Base-by-base conservation (phyloP, 2,888 invertebrate species). In the Orthonevra nobilis region DNA sequence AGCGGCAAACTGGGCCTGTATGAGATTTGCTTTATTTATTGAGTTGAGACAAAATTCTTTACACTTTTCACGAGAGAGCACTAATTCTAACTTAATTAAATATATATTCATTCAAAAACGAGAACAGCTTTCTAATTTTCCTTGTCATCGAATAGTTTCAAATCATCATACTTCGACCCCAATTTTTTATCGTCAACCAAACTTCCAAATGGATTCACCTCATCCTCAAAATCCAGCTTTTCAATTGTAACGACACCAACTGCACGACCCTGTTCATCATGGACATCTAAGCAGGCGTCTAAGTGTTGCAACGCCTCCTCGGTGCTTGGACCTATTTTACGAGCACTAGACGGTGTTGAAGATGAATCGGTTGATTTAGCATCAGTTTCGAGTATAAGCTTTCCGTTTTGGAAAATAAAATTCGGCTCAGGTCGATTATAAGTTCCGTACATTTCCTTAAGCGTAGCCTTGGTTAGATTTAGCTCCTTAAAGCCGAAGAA, bases 401-500 rank as follows among this genome's bases (percentile, higher is more conserved):
- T 38, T 23, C 82, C 82, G 54, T 82, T 82, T 74, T 83, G 83
- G n/a, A 82, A 50, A 28, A 83, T 82, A 15, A 83, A 36, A 48
- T 72, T 82, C 2, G 83, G 81, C 28, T 86, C 84, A 0, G 82
- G 12, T 48, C 81, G 79, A 2, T 82, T 81, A 50, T 84, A 84
- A 38, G 84, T 83, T 6, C 85, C 84, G 50, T 88, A 88, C 0
- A 88, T 52, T 30, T 88, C 88, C 14, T 85, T 85, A 0, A 88
- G 68, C 0, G 88, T 88, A 0, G 83, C 85, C 23, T 83, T 84
- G 0, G 88, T 88, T 40, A 88, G 72, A 69, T 87, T 87, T 2
- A 86, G 83, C 73, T 88, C 87, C 0, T 84, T 84, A 69, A 84
- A 70, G 2, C 89, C 87, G 17, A 88, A 88, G 4, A 85, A 83